Evolutionary conservation across 1,140 invertebrate species (phyloP).

Genomic region (Drusus annulatus): DNA sequence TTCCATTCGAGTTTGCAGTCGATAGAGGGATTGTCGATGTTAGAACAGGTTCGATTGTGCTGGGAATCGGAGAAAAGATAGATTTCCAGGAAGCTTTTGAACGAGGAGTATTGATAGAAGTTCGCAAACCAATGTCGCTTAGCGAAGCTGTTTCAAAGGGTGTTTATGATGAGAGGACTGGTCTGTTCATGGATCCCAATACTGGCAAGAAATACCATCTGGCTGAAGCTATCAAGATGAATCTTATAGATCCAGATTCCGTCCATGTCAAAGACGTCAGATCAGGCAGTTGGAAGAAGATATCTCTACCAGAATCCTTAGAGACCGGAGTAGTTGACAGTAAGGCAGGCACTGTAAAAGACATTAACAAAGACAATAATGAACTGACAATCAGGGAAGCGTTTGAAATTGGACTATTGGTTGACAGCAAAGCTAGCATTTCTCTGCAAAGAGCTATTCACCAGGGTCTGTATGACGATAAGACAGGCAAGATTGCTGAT

Average conservation of each 20-base stretch:
- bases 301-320: slow-evolving; percentile 84
- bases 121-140: slow-evolving; percentile 85
- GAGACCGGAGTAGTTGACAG: slow-evolving; percentile 82
- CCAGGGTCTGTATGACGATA: slow-evolving; percentile 87
- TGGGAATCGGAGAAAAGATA: slow-evolving; percentile 76
- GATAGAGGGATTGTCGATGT: slow-evolving; percentile 85
- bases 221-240: slow-evolving; percentile 80
- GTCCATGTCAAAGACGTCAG: slow-evolving; percentile 88
- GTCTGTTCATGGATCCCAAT: slow-evolving; percentile 86
- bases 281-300: slow-evolving; percentile 81
- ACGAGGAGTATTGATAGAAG: slow-evolving; percentile 85
- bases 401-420: slow-evolving; percentile 84
- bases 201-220: slow-evolving; percentile 83
- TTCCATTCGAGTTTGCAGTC: slow-evolving; percentile 88
- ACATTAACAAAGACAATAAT: slow-evolving; percentile 76
- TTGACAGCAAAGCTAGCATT: slow-evolving; percentile 86
- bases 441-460: slow-evolving; percentile 90
- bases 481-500: slow-evolving; percentile 86
- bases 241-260: slow-evolving; percentile 86
- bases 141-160: slow-evolving; percentile 89
- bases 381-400: slow-evolving; percentile 85
- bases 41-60: slow-evolving; percentile 78
- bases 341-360: slow-evolving; percentile 80
- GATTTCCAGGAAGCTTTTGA: slow-evolving; percentile 91
- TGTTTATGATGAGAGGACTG: slow-evolving; percentile 82